Evolutionary conservation across 2,113 vertebrate genomes (phyloP).

Genomic region (Hypanus sabinus): DNA sequence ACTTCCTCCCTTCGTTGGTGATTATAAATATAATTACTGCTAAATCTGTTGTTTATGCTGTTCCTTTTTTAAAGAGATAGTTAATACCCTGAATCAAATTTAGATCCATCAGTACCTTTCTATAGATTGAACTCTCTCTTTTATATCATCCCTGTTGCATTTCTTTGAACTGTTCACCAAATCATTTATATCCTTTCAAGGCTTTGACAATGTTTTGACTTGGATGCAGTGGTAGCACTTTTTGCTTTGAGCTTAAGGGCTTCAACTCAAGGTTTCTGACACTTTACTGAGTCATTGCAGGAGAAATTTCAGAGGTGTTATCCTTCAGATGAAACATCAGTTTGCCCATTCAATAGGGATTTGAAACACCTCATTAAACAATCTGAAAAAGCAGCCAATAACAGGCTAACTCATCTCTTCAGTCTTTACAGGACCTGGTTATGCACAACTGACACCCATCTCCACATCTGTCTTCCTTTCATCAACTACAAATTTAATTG

Average conservation of each 20-base stretch:
- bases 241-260: background rate
- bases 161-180: background rate
- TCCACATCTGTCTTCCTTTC: no score
- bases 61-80: no score
- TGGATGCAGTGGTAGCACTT: background rate
- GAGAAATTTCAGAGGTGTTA: background rate
- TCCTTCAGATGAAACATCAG: background rate
- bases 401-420: background rate
- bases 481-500: no score
- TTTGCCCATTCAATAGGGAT: background rate
- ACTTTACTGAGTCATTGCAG: background rate
- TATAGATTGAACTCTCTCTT: background rate
- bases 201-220: background rate
- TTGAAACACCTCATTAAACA: background rate
- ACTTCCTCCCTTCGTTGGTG: background rate
- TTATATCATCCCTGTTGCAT: background rate
- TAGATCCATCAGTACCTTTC: background rate
- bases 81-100: background rate
- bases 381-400: background rate
- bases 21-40: no score
- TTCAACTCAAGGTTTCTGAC: background rate
- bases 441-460: background rate
- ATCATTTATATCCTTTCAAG: background rate
- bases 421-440: background rate
- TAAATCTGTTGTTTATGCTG: no score